Percentiles rank a stretch among this genome's conserved stretches.
These are phyloP conservation scores for Amiota communis DNA, from an alignment of 2,888 invertebrate species.

Conservation along the genomic window DNA sequence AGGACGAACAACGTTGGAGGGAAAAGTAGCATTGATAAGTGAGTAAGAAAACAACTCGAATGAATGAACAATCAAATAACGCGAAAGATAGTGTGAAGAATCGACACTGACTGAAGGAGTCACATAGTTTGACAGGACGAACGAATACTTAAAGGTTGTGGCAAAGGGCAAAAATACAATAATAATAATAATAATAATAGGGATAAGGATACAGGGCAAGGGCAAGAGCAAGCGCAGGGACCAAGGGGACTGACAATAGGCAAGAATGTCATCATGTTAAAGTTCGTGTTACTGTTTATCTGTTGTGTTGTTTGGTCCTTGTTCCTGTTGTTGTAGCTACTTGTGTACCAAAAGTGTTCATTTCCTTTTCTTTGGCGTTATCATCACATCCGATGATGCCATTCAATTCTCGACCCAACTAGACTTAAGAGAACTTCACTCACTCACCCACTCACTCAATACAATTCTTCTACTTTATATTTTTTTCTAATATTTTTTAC, in stretches of 20 bases:
- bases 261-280: too few species aligned
- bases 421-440: constrained; percentile 35
- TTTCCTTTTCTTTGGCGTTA: constrained; percentile 64
- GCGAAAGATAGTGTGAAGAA: constrained; percentile 31
- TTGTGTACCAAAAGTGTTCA: constrained; percentile 57
- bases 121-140: constrained; percentile 36
- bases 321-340: constrained; percentile 27
- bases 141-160: constrained; percentile 7
- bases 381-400: constrained; percentile 58
- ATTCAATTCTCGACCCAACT: constrained; percentile 38
- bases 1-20: too few species aligned
- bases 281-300: neutral
- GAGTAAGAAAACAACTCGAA: too few species aligned
- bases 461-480: neutral
- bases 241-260: too few species aligned
- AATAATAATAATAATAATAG: too few species aligned
- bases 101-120: constrained; percentile 30
- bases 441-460: neutral
- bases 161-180: too few species aligned
- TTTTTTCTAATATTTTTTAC: neutral
- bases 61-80: constrained; percentile 16
- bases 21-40: too few species aligned
- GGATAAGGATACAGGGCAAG: too few species aligned
- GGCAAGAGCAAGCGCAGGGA: too few species aligned
- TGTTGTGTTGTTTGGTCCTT: constrained; percentile 28